Evolutionary conservation across 1,140 invertebrate species (phyloP), one percentile per base, ranked within the genome.

Genomic region (Yoshiicerus persimilis): DNA sequence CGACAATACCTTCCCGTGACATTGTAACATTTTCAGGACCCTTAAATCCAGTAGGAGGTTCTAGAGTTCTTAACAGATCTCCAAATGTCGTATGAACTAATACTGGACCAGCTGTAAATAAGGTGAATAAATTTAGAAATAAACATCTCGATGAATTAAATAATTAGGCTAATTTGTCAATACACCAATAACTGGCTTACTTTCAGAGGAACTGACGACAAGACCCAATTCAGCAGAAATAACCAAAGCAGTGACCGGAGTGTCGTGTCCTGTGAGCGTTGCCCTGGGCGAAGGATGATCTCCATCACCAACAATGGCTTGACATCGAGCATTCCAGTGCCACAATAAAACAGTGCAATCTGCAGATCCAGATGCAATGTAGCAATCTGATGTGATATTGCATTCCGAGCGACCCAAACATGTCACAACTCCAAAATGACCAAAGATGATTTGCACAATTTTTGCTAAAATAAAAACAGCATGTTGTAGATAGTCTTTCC

Each of bases 31-130:
- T 96, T 92, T 97, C 96, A 1, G 98, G 97, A n/a, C 96, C 96
- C n/a, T 93, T 93, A 91, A 96, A 97, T 41, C 96, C 95, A 88
- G 93, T 93, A 0, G 96, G 96, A 20, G 96, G 94, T 90, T 98
- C 97, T 62, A 99, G 92, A 1, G 97, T 98, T 85, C 98, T 95
- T 38, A 99, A 93, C n/a, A 99, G 93, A 93, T 99, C 98, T 34
- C 98, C 98, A 92, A 98, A 98, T n/a, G 98, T 98, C 64, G 98
- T 99, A 93, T 99, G 98, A 34, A 99, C 97, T 36, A 99, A 94
- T 83, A 99, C 97, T 8, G 97, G 97, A n/a, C 98, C 98, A 93
- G 96, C 97, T 98, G 91, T 0, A 75, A 86, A 83, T 56, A 66
- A 34, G 5, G n/a, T 47, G 9, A 2, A 39, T 16, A 64, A 62